These are phyloP conservation scores for Palythoa heliodiscus DNA, from an alignment of 92 coral and sea anemone species.

Conservation along the genomic window DNA sequence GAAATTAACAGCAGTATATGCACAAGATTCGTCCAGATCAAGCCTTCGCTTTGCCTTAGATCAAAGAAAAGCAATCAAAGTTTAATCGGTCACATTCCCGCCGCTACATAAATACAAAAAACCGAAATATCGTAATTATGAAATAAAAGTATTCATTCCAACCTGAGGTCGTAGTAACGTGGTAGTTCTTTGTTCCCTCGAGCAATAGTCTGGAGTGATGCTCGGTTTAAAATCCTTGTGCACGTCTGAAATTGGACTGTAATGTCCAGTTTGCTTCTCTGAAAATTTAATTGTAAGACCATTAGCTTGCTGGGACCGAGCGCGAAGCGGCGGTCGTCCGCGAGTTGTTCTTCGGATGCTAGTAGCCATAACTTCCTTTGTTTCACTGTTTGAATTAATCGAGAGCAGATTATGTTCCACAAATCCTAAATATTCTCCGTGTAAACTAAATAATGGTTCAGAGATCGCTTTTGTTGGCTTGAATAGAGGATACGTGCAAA, in stretches of 20 bases:
- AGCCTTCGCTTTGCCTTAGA: slow-evolving; percentile 90
- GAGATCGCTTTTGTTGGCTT: not conserved
- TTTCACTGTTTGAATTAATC: not conserved
- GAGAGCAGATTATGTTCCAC: not conserved
- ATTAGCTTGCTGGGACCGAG: slow-evolving; percentile 71
- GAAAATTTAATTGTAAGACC: slow-evolving; percentile 34
- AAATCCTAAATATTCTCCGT: not conserved
- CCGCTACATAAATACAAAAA: not conserved
- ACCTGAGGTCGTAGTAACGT: slow-evolving; percentile 56
- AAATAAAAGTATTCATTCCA: not conserved
- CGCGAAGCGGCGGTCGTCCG: slow-evolving; percentile 81
- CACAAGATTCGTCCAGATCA: slow-evolving; percentile 84
- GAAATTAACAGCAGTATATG: slow-evolving; percentile 53
- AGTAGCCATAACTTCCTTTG: slow-evolving; percentile 67
- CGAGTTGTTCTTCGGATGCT: slow-evolving; percentile 61
- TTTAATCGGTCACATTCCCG: not conserved
- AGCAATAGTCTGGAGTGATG: slow-evolving; percentile 66
- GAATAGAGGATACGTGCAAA: slow-evolving; percentile 14
- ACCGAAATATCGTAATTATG: not conserved
- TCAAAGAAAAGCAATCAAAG: not conserved
- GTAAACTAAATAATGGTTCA: slow-evolving; percentile 19
- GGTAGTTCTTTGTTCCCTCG: slow-evolving; percentile 53
- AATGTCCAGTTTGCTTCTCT: slow-evolving; percentile 45
- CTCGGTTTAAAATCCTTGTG: slow-evolving; percentile 50
- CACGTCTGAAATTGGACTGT: slow-evolving; percentile 40